Percentiles rank a stretch among this genome's conserved stretches.
These are phyloP conservation scores for Campylomormyrus numenius DNA, from an alignment of 2,113 vertebrate genomes.

Conservation along the genomic window DNA sequence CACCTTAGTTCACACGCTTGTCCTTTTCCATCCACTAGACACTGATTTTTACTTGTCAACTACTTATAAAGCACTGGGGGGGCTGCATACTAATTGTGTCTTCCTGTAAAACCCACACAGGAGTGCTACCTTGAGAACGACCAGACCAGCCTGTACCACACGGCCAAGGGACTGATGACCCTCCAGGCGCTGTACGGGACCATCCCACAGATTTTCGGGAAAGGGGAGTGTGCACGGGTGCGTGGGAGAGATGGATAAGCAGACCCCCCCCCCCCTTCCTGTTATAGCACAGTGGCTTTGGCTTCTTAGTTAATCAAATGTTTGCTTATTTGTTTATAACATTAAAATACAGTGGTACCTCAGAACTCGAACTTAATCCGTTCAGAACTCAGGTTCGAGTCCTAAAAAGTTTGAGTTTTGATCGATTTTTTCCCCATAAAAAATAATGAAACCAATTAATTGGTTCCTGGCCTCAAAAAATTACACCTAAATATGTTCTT, in stretches of 20 bases:
- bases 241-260: constrained; percentile 30
- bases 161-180: constrained; percentile 93
- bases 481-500: no score
- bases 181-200: constrained; percentile 92
- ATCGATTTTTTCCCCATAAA: no score
- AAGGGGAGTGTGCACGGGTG: constrained; percentile 92
- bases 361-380: no score
- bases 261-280: neutral
- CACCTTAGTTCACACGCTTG: neutral
- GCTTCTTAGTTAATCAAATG: neutral
- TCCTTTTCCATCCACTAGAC: neutral
- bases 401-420: no score
- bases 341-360: neutral
- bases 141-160: constrained; percentile 92
- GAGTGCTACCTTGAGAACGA: constrained; percentile 96
- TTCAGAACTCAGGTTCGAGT: no score
- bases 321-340: neutral
- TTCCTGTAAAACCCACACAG: constrained; percentile 47
- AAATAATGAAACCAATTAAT: no score
- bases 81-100: neutral
- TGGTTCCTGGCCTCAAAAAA: no score
- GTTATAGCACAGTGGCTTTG: neutral
- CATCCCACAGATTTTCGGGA: constrained; percentile 93
- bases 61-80: neutral
- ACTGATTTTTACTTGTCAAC: neutral